Evolutionary conservation across 2,797 vertebrate genomes (phyloP).

Genomic region (Gobionotothen gibberifrons): DNA sequence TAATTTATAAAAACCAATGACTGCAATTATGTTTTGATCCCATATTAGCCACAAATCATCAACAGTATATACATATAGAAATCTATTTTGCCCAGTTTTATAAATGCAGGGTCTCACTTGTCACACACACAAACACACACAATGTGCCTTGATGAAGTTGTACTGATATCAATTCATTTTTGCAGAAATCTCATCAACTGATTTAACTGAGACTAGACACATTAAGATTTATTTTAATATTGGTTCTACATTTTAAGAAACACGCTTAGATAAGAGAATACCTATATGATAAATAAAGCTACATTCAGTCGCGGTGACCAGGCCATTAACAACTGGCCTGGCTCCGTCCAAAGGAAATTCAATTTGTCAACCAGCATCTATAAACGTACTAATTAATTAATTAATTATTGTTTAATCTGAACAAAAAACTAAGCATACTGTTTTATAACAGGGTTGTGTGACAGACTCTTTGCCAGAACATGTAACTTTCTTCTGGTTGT

Average conservation of each 20-base stretch:
- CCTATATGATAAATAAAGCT: neutral
- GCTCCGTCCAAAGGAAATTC: neutral
- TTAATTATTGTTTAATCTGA: neutral
- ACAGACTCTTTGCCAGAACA: neutral
- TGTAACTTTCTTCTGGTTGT: neutral
- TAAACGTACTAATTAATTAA: no score
- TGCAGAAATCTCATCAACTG: constrained; percentile 43
- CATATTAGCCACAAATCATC: constrained; percentile 44
- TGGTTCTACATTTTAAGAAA: constrained; percentile 12
- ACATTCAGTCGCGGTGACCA: neutral
- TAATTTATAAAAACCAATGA: constrained; percentile 64
- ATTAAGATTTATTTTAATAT: constrained; percentile 9
- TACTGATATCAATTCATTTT: constrained; percentile 61
- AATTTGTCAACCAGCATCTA: neutral
- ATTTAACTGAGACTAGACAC: constrained; percentile 30
- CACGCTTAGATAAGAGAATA: neutral
- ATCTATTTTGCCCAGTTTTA: constrained; percentile 67
- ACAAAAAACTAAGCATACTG: neutral
- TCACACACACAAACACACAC: constrained; percentile 32
- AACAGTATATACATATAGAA: constrained; percentile 40
- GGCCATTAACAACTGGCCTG: neutral
- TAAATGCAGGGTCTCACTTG: constrained; percentile 59
- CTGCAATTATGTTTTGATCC: constrained; percentile 49
- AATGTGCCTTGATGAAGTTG: constrained; percentile 79
- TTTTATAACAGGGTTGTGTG: neutral